Base-by-base conservation (phyloP, 2,888 invertebrate species). In the Cryptophagus acutangulus region DNA sequence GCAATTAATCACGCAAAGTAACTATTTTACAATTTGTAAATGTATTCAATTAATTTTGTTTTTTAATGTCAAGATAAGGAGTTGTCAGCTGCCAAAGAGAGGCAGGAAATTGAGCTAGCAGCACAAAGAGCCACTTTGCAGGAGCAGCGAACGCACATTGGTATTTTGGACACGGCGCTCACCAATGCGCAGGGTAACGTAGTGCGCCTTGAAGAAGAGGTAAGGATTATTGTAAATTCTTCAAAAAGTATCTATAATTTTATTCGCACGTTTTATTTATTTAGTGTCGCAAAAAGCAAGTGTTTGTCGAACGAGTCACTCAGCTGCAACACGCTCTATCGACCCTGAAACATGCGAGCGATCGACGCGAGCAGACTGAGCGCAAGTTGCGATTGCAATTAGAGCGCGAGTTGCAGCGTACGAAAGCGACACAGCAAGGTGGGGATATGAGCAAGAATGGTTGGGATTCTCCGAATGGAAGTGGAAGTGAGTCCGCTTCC, bases 101-200 rank as follows among this genome's bases (percentile, higher is more conserved):
- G 91, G 25, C 89, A 93, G 63, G 91, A 92, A 70, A 87, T 92
- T 46, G 93, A 95, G 71, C 75, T 93, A 61, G 82, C 87, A 10
- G 90, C 92, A 1, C 91, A 92, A 66, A 75, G 88, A 55, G 87
- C 87, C 10, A 92, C 92, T 9, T 70, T 93, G 45, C 88, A 91
- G 64, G 93, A 94, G 62, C 93, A 93, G 65, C 76, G 92, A 46
- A 90, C 87, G 16, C 92, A 93, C 68, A 92, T 93, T 63, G 91
- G 90, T 59, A 90, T 94, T 56, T 75, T 94, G 37, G 92, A 94
- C 65, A 89, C 86, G 15, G 93, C 93, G 39, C 76, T 94, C 47
- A 87, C 87, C 39, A 92, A 90, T 70, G 91, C 92, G 3, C 93
- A 93, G 70, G 80, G 84, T 42, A 90, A 90, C 67, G 87, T 92